phyloP scores from a whole-genome alignment of 2,888 invertebrate species.

The Gortyna flavago region DNA sequence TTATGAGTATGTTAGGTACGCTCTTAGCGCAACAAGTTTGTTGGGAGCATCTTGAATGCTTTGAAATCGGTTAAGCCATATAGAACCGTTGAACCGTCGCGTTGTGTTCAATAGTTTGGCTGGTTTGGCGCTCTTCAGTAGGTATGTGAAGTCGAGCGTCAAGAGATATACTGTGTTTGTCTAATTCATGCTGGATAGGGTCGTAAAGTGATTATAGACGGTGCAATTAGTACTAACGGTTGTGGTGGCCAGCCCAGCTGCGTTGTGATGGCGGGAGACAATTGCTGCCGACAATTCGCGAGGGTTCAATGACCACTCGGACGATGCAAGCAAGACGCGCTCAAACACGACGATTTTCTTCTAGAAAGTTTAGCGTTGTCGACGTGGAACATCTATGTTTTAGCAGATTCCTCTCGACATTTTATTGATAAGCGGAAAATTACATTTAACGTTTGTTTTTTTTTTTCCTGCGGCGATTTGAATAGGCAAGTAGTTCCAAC shows the following conservation, averaged over 20 bases:
- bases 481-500: slow-evolving; percentile 54
- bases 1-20: slow-evolving; percentile 87
- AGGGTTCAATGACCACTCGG: slow-evolving; percentile 82
- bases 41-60: slow-evolving; percentile 87
- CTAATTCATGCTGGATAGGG: slow-evolving; percentile 71
- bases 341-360: slow-evolving; percentile 68
- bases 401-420: slow-evolving; percentile 46
- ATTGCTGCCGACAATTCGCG: slow-evolving; percentile 83
- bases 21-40: slow-evolving; percentile 89
- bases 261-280: slow-evolving; percentile 78
- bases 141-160: slow-evolving; percentile 48
- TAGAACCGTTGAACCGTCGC: slow-evolving; percentile 72
- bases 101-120: slow-evolving; percentile 74
- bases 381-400: slow-evolving; percentile 60
- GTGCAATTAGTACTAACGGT: slow-evolving; percentile 83
- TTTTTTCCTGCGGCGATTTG: slow-evolving; percentile 54
- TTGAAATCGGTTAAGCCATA: slow-evolving; percentile 85
- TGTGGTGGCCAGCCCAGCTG: slow-evolving; percentile 78
- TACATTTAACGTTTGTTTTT: slow-evolving; percentile 42
- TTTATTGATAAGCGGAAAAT: slow-evolving; percentile 58
- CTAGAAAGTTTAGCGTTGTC: slow-evolving; percentile 67
- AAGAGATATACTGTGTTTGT: slow-evolving; percentile 51
- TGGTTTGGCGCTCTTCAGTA: slow-evolving; percentile 72
- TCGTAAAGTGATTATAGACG: slow-evolving; percentile 78
- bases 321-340: slow-evolving; percentile 71